Conservation (phyloP, 2,797 vertebrate species). For the Taeniopygia guttata region DNA sequence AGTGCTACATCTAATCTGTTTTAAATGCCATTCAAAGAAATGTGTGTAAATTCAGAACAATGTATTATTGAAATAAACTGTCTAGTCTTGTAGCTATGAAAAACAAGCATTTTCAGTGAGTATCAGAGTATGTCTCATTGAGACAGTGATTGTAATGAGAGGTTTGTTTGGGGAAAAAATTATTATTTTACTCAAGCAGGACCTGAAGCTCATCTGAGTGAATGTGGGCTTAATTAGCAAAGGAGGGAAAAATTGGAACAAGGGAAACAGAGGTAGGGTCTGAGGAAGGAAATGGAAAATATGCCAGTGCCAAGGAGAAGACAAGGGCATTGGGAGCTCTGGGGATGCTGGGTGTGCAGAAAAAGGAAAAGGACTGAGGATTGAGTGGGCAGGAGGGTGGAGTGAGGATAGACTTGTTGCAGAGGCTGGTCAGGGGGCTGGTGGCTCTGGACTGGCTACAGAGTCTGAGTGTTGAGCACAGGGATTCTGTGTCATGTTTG, state of each 20-base stretch:
- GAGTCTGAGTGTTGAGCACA: not conserved
- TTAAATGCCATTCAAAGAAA: not conserved
- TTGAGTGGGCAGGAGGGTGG: not conserved
- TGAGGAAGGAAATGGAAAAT: not conserved
- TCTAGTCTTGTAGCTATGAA: not conserved
- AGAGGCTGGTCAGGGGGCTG: not conserved
- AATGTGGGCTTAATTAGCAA: not conserved
- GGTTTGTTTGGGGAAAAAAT: not conserved
- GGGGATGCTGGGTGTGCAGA: not conserved
- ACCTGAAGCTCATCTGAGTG: not conserved
- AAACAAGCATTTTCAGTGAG: not conserved
- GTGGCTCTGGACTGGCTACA: not conserved
- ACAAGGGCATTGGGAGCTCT: not conserved
- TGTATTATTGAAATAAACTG: not conserved
- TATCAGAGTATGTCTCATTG: not conserved
- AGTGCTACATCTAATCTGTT: not conserved
- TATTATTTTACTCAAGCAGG: not conserved
- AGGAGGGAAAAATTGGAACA: not conserved
- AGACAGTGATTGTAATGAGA: not conserved
- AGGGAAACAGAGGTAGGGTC: not conserved
- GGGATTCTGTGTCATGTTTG: not conserved
- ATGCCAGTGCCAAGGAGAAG: not conserved
- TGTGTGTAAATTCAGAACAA: not conserved
- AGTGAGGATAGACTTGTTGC: not conserved
- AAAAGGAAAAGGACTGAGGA: not conserved